Evolutionary conservation across 2,888 invertebrate species (phyloP).

Genomic region (Torymus tubicola): DNA sequence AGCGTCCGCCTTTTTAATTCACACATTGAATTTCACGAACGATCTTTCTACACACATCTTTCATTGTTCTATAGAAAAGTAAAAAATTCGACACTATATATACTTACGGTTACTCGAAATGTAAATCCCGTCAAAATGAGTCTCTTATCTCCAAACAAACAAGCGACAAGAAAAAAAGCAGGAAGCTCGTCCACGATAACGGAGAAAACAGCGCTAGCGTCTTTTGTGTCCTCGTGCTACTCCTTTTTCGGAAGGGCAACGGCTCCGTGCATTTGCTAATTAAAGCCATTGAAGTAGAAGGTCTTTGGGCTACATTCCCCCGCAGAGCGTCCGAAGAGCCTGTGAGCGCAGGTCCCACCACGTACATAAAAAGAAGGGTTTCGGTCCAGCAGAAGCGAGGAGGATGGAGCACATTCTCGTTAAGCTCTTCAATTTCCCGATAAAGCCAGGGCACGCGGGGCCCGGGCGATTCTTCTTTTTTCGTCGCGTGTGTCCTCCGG

Average conservation of each 20-base stretch:
- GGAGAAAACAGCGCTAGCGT: not conserved
- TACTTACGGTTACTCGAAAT: too few species aligned
- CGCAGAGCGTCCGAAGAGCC: slow-evolving; percentile 19
- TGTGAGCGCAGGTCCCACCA: not conserved
- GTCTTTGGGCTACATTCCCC: slow-evolving; percentile 41
- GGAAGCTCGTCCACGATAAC: not conserved
- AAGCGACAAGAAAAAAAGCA: not conserved
- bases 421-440: slow-evolving; percentile 57
- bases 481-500: not conserved
- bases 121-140: too few species aligned
- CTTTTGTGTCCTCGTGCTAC: slow-evolving; percentile 21
- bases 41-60: too few species aligned
- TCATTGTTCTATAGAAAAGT: too few species aligned
- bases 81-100: too few species aligned
- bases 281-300: slow-evolving; percentile 52
- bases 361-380: slow-evolving; percentile 50
- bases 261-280: slow-evolving; percentile 54
- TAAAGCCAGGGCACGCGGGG: slow-evolving; percentile 27
- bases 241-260: slow-evolving; percentile 12
- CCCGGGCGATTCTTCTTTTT: not conserved
- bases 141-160: not conserved
- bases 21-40: too few species aligned
- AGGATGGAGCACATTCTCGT: slow-evolving; percentile 49
- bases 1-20: too few species aligned
- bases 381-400: not conserved